Conservation (phyloP, 2,797 vertebrate species). For the Meda fulgida region DNA sequence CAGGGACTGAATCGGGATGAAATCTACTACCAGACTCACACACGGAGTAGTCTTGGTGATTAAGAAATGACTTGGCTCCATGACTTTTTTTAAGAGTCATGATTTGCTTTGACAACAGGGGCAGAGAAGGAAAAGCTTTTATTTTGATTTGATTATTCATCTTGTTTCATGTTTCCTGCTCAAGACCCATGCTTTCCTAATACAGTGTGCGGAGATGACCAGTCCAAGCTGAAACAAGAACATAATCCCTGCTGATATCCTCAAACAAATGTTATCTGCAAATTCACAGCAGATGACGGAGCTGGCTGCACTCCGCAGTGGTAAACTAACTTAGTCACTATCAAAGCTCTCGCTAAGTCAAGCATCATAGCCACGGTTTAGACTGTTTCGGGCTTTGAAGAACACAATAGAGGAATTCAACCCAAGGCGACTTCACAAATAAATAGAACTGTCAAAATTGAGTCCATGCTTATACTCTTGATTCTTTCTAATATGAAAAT, state of each 20-base stretch:
- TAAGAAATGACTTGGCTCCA: conserved; percentile 66
- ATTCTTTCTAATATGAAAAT: conserved; percentile 23
- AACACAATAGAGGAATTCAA: conserved; percentile 32
- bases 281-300: conserved; percentile 58
- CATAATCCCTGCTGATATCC: conserved; percentile 58
- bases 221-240: conserved; percentile 56
- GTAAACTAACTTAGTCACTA: conserved; percentile 49
- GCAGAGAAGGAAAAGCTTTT: conserved; percentile 63
- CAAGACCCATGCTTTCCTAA: conserved; percentile 55
- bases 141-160: conserved; percentile 75
- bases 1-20: conserved; percentile 62
- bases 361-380: conserved; percentile 25
- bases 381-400: conserved; percentile 37
- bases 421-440: conserved; percentile 15
- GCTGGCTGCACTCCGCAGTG: conserved; percentile 19
- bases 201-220: conserved; percentile 56
- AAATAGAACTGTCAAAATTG: conserved; percentile 39
- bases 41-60: conserved; percentile 63
- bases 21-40: conserved; percentile 58
- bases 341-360: conserved; percentile 41
- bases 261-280: conserved; percentile 64
- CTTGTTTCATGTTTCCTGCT: conserved; percentile 66
- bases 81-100: conserved; percentile 59
- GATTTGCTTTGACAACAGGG: conserved; percentile 71
- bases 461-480: conserved; percentile 8